These are phyloP conservation scores for Mus spretus DNA, from an alignment of 2,797 vertebrate species.

Conservation along the genomic window DNA sequence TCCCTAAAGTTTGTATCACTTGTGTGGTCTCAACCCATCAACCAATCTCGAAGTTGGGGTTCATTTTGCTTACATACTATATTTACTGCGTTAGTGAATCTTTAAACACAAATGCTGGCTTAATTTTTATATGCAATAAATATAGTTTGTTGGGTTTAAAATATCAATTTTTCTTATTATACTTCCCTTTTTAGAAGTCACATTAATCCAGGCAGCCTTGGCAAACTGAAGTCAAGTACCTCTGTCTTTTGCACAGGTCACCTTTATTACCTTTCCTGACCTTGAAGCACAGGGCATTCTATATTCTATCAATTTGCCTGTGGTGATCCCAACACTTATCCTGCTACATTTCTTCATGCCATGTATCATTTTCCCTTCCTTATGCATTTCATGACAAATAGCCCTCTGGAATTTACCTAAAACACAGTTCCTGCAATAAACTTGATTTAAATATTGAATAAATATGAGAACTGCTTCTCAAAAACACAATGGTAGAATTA, in stretches of 20 bases:
- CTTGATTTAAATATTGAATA: neutral
- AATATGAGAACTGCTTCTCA: neutral
- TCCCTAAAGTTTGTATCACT: neutral
- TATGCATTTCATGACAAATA: neutral
- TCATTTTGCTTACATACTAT: neutral
- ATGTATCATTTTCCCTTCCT: fast-evolving
- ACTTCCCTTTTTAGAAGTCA: neutral
- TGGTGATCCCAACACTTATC: neutral
- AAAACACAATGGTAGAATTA: neutral
- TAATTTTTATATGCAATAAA: neutral
- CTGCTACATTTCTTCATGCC: neutral
- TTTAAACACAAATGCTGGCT: neutral
- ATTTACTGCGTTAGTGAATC: neutral
- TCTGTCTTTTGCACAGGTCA: neutral
- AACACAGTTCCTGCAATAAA: neutral
- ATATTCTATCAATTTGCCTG: neutral
- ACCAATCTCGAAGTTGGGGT: neutral
- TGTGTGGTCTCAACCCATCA: neutral
- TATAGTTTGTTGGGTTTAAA: neutral
- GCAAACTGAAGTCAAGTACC: neutral
- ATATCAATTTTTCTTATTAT: neutral
- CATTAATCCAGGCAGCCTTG: fast-evolving
- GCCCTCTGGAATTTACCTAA: neutral
- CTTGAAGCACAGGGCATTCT: neutral
- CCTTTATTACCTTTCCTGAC: neutral